A percentile compares a stretch with the other conserved stretches of the same genome.
These are phyloP conservation scores for Tyto alba DNA, from an alignment of 2,113 vertebrate species.

Conservation along the genomic window DNA sequence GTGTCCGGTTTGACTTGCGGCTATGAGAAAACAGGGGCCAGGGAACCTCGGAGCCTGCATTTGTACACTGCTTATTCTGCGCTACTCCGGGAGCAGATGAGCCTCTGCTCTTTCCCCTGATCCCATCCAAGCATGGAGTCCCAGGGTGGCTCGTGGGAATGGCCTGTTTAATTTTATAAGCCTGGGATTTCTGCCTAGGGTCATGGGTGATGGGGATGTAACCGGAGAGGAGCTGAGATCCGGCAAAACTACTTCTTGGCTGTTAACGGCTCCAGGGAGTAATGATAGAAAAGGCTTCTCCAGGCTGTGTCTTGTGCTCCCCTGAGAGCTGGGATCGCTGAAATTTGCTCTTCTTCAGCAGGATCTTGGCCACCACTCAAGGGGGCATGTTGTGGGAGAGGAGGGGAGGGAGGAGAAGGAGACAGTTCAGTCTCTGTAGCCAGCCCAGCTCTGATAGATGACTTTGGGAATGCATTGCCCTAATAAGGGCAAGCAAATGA, in stretches of 20 bases:
- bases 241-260: background rate
- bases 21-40: background rate
- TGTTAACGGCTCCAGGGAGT: background rate
- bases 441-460: background rate
- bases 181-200: background rate
- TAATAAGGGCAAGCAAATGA: background rate
- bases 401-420: background rate
- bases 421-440: background rate
- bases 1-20: background rate
- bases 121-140: background rate
- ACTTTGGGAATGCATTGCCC: background rate
- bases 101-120: background rate
- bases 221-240: background rate
- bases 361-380: background rate
- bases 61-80: background rate
- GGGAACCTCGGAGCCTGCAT: background rate
- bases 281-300: background rate
- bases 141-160: background rate
- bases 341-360: background rate
- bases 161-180: background rate
- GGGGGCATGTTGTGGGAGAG: background rate
- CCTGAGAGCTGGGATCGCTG: background rate
- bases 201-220: background rate
- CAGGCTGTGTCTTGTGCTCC: fast-evolving
- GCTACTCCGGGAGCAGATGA: fast-evolving